These are phyloP conservation scores for Aspidapion aeneum DNA, from an alignment of 2,888 invertebrate genomes.

Conservation along the genomic window DNA sequence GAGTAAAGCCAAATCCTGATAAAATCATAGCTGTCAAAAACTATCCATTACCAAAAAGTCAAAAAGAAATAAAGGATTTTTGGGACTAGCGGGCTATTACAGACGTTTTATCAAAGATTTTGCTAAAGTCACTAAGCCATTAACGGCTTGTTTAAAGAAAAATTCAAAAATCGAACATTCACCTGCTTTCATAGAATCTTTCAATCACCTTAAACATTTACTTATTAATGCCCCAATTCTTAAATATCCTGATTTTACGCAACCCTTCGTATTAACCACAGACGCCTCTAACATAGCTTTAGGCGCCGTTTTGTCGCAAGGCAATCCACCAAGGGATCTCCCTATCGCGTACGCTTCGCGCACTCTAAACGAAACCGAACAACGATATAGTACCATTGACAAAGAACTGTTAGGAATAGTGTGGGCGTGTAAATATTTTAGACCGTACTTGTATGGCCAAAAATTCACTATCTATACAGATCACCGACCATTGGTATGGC, in stretches of 20 bases:
- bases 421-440: background rate
- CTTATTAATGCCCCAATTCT: background rate
- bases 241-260: background rate
- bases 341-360: background rate
- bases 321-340: background rate
- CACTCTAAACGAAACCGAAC: background rate
- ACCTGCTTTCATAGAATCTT: background rate
- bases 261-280: background rate
- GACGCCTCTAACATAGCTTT: background rate
- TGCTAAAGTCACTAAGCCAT: background rate
- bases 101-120: background rate
- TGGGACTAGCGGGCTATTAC: background rate
- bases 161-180: slow-evolving; percentile 6
- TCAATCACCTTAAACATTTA: background rate
- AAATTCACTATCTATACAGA: background rate
- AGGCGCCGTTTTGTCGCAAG: background rate
- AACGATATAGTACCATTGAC: background rate
- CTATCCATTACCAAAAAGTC: background rate
- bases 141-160: background rate
- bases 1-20: slow-evolving; percentile 22
- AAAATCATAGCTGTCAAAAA: slow-evolving; percentile 4
- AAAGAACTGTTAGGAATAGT: background rate
- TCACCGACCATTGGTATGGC: background rate
- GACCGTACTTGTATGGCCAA: background rate
- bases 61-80: background rate